Base-by-base conservation (phyloP, 2,888 invertebrate species). In the Exocentrus adspersus region DNA sequence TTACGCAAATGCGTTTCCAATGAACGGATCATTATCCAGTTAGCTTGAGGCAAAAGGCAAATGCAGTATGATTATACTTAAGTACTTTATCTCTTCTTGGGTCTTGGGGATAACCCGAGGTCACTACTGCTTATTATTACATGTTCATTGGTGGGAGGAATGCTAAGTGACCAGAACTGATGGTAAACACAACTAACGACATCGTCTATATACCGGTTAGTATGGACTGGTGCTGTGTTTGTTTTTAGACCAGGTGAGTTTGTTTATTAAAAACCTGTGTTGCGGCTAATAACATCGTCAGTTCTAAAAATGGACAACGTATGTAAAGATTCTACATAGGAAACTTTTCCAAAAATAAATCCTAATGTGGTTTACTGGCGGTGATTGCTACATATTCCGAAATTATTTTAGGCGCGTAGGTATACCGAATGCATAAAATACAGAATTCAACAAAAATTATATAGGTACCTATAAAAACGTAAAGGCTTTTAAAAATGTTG, bases 61-160 rank as follows among this genome's bases (percentile, higher is more conserved):
- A 20, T 52, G 12, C 37, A 10, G n/a, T 2, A 30, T 30, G 2
- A 37, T 37, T 37, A 37, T 37, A 37, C 37, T 37, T 37, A 32
- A 10, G n/a, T 7, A 7, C 3, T 24, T 9, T 37, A 37, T 52
- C n/a, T 41, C 41, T n/a, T 37, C 17, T 52, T 17, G 41, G 37
- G n/a, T 52, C 52, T 52, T 52, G 52, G 52, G 52, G 20, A 52
- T 52, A 52, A 41, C 52, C 52, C 32, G 52, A 37, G 52, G 52
- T 52, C 52, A 41, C 14, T 4, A 5, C 24, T 12, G 24, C 14
- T 46, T n/a, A n/a, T n/a, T n/a, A n/a, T 46, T 46, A 24, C 24
- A 24, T 46, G 17, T 46, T 46, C 24, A 46, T 19, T 52, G 52
- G 52, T 52, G 52, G 52, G 52, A 32, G 32, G n/a, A 52, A 37